Evolutionary conservation across 2,113 vertebrate species (phyloP).

Genomic region (Butorides virescens): DNA sequence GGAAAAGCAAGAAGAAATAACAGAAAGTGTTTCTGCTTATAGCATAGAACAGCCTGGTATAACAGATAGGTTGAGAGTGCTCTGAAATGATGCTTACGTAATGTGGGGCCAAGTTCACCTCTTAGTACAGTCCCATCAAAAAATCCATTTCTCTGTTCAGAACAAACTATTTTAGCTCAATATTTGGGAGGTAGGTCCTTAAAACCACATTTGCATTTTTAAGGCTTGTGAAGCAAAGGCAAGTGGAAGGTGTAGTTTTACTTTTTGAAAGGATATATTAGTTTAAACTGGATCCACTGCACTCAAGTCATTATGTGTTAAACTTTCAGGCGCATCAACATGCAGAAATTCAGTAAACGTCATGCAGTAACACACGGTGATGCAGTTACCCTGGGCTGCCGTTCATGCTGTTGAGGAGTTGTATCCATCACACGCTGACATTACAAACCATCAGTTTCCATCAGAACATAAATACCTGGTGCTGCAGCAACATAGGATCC

Average conservation of each 20-base stretch:
- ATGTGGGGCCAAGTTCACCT: not conserved
- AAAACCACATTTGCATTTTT: not conserved
- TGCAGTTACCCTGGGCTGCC: not conserved
- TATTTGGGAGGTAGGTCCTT: not conserved
- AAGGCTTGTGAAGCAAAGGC: not conserved
- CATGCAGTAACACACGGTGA: not conserved
- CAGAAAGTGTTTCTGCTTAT: not conserved
- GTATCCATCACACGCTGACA: not conserved
- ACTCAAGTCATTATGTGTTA: not conserved
- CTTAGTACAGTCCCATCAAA: not conserved
- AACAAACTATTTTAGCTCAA: not conserved
- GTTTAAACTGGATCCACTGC: not conserved
- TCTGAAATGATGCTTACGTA: constrained; percentile 12
- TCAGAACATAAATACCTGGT: not conserved
- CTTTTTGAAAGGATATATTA: not conserved
- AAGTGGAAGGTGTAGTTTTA: not conserved
- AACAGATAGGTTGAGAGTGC: not conserved
- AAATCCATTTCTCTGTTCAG: not conserved
- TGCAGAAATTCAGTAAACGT: not conserved
- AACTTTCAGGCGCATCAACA: not conserved
- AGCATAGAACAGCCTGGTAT: not conserved
- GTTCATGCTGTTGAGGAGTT: not conserved
- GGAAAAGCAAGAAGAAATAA: not conserved
- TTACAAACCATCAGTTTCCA: not conserved
- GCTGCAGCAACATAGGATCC: not conserved